Base-by-base conservation (phyloP, 2,888 invertebrate genomes). In the Oxystoma pomonae region DNA sequence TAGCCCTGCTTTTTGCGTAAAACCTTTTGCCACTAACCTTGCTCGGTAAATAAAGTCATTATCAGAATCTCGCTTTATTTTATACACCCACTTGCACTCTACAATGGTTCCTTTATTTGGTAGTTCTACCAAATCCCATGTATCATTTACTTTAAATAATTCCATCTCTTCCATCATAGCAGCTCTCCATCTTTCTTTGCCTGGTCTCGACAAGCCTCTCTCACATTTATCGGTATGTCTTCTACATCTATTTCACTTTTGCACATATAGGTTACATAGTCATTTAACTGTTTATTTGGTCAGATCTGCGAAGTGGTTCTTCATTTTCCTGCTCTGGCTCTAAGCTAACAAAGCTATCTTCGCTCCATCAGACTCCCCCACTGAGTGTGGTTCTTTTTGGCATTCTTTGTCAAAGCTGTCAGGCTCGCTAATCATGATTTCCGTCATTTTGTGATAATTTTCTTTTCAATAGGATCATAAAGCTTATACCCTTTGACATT, bases 1-100 rank as follows among this genome's bases (percentile, higher is more conserved):
- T 12, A 71, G 60, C 16, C 71, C 71, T 49, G 22, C 20, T 58
- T 55, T 61, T 57, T 73, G 72, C 0, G 67, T 67, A 64, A 69
- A 72, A 53, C 72, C 70, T 57, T 67, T 70, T 5, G 72, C 71
- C 7, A 73, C 72, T 51, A 73, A 61, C 20, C 72, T 57, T 9
- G 71, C 71, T 20, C 70, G 21, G 62, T 67, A 70, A 16, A 65
- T 56, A 20, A 69, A 60, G 55, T 69, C 60, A 57, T 60, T 63
- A 18, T 71, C 69, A 62, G 60, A 60, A 61, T 72, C 67, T 22
- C 5, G n/a, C 62, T 75, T 75, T 19, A 19, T 67, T 61, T 73
- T 72, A 57, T 69, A 73, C 12, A 75, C 72, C 74, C 73, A 76
- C 57, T 74, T 75, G 57, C 71, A 72, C 52, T 72, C 18, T 57